Conservation (phyloP, 2,113 vertebrate species). For the Ophthalmolycus amberensis region DNA sequence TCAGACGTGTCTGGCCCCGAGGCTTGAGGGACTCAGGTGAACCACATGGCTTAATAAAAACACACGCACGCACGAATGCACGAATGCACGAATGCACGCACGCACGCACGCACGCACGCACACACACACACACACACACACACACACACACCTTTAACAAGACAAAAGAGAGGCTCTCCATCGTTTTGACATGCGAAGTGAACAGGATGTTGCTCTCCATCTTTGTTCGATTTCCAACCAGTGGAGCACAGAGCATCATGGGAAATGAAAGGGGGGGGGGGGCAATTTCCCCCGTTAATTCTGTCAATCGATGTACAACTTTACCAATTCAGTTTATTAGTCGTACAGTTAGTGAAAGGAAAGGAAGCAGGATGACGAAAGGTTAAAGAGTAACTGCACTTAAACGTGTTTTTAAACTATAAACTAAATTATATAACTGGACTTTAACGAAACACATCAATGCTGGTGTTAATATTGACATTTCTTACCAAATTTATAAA, state of each 20-base stretch:
- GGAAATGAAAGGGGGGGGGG: slow-evolving; percentile 5
- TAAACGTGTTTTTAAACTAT: too few relatives aligned
- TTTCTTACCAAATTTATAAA: too few relatives aligned
- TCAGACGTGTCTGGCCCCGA: slow-evolving; percentile 30
- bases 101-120: slow-evolving; percentile 31
- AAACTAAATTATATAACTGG: too few relatives aligned
- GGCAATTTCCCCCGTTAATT: not conserved
- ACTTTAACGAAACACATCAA: too few relatives aligned
- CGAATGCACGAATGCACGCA: slow-evolving; percentile 19
- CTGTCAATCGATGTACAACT: not conserved
- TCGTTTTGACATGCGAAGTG: slow-evolving; percentile 20
- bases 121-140: slow-evolving; percentile 23
- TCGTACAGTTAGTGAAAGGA: not conserved
- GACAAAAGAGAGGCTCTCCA: slow-evolving; percentile 29
- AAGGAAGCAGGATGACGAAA: not conserved
- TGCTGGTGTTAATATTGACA: too few relatives aligned
- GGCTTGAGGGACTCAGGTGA: slow-evolving; percentile 54
- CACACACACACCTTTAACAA: slow-evolving; percentile 25
- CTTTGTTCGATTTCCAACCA: slow-evolving; percentile 42
- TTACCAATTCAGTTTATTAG: not conserved
- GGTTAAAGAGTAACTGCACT: too few relatives aligned
- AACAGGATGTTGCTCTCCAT: slow-evolving; percentile 30
- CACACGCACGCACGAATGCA: slow-evolving; percentile 16
- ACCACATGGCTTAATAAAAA: slow-evolving; percentile 45
- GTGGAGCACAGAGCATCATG: slow-evolving; percentile 49